Evolutionary conservation across 2,113 vertebrate species (phyloP).

Genomic region (Caretta caretta): DNA sequence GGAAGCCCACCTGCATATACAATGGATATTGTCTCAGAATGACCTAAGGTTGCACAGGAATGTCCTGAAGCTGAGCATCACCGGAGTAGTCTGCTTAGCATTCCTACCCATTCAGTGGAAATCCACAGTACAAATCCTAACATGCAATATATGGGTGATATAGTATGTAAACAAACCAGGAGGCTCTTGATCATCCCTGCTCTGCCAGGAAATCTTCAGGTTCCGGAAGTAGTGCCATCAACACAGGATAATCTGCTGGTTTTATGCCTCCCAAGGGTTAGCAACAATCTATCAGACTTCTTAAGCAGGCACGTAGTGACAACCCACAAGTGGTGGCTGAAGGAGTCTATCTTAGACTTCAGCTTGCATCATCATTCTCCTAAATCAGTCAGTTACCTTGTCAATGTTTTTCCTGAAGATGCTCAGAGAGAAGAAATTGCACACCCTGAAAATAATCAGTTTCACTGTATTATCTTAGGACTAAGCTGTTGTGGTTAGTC

Average conservation of each 20-base stretch:
- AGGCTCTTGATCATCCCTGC: not conserved
- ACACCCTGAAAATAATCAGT: no score
- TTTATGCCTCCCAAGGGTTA: not conserved
- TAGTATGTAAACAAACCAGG: not conserved
- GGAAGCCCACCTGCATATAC: not conserved
- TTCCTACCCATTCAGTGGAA: not conserved
- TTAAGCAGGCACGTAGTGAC: not conserved
- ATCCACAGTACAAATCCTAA: rapidly evolving
- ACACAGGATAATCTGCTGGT: not conserved
- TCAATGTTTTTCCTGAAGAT: no score
- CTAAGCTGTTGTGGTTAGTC: not conserved
- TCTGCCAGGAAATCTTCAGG: not conserved
- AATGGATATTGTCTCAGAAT: not conserved
- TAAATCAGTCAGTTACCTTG: no score
- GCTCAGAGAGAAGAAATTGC: no score
- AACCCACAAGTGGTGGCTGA: not conserved
- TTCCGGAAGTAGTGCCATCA: not conserved
- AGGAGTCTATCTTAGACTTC: not conserved
- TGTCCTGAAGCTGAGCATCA: not conserved
- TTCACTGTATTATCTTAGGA: not conserved
- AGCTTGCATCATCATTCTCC: no score
- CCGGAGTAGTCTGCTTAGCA: rapidly evolving
- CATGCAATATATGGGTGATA: not conserved
- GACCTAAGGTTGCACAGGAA: not conserved
- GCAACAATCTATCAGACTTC: not conserved